Base-by-base conservation (phyloP, 2,113 vertebrate genomes). In the Porphyrio hochstetteri region DNA sequence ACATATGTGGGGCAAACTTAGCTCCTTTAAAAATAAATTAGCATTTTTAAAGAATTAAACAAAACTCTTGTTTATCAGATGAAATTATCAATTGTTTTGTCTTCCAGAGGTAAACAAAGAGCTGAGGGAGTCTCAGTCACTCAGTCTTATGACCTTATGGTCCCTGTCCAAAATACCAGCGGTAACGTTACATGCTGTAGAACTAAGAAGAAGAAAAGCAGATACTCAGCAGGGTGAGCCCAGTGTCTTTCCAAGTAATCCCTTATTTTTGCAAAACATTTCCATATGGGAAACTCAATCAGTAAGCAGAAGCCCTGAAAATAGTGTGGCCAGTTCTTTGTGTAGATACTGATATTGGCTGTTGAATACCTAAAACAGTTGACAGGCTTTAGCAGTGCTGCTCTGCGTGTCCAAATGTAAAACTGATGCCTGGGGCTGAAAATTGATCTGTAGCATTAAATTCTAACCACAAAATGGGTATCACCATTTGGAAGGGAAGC, bases 91-190 rank as follows among this genome's bases (percentile, higher is more conserved):
- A 3, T 55, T 93, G 67, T 94, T 96, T 91, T 94, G 87, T 95
- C 94, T 96, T 91, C 44, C 33, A 72, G 87, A 91, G 70, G 92
- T 95, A 97, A 97, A 97, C 93, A 96, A 85, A 94, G 59, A 72
- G 40, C 82, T 33, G 40, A 80, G 59, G 75, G 87, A 91, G 63
- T 85, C 78, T 94, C 82, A 80, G 0, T 69, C 70, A 79, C 60
- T 94, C 46, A 23, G 75, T 96, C 91, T 88, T 82, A 72, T 92
- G 94, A 97, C 93, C 82, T 82, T 80, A 53, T 96, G 93, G 84
- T 96, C 95, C 92, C 74, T 94, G 91, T 95, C 93, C 95, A 96
- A 96, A 96, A 97, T 95, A 89, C 91, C 94, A 95, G 91, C 5
- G 33, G 87, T 94, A 94, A 87, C 1, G 11, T 91, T 94, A 63